Conservation (phyloP, 92 coral and sea anemone genomes). For the Plumapathes pennacea region DNA sequence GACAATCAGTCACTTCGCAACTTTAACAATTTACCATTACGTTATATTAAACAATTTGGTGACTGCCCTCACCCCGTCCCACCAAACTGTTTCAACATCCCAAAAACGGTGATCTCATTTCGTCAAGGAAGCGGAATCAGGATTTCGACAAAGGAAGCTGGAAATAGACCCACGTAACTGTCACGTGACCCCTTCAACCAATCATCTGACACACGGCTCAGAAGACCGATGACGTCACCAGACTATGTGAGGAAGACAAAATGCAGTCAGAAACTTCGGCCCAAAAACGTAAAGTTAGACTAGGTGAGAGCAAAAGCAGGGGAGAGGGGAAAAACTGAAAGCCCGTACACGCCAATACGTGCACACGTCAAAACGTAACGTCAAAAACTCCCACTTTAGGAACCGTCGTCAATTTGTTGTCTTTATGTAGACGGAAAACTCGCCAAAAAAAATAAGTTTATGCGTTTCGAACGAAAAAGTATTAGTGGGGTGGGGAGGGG, state of each 20-base stretch:
- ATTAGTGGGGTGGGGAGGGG: too few relatives aligned
- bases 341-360: neutral
- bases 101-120: too few relatives aligned
- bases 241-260: conserved; percentile 21
- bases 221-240: conserved; percentile 67
- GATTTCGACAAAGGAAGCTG: conserved; percentile 78
- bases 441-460: too few relatives aligned
- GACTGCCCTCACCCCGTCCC: too few relatives aligned
- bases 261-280: neutral
- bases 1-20: neutral
- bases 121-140: conserved; percentile 67
- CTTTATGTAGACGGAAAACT: too few relatives aligned
- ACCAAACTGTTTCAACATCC: too few relatives aligned
- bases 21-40: neutral
- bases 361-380: neutral
- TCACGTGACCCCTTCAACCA: conserved; percentile 83
- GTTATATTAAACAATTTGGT: too few relatives aligned
- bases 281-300: neutral
- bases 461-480: too few relatives aligned
- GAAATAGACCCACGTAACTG: conserved; percentile 75
- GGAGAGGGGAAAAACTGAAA: neutral
- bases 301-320: neutral
- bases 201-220: conserved; percentile 65
- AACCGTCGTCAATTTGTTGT: too few relatives aligned
- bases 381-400: too few relatives aligned